phyloP scores from a whole-genome alignment of 2,888 invertebrate species.

The Tachystola acroxantha region DNA sequence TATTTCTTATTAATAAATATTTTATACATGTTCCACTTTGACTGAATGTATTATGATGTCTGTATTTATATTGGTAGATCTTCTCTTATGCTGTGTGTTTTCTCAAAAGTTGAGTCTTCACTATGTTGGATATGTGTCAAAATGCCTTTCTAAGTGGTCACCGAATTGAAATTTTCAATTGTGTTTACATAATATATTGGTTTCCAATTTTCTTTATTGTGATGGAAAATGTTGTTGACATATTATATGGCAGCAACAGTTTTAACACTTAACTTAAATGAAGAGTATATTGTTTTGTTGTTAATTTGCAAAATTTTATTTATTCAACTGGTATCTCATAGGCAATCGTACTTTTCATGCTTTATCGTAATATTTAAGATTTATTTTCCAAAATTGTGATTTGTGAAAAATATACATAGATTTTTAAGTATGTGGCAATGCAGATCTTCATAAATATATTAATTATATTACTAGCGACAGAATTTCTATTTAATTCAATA shows the following conservation, averaged over 20 bases:
- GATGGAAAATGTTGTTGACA: conserved; percentile 76
- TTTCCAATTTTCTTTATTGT: conserved; percentile 65
- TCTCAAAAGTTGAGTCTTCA: conserved; percentile 63
- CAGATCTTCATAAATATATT: conserved; percentile 72
- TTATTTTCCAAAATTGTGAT: conserved; percentile 62
- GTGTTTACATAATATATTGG: conserved; percentile 52
- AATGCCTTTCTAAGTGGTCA: conserved; percentile 75
- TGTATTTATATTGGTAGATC: conserved; percentile 73
- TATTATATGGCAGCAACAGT: conserved; percentile 72
- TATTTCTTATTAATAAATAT: conserved; percentile 78
- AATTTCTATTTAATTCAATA: conserved; percentile 64
- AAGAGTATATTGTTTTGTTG: conserved; percentile 69
- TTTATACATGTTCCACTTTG: conserved; percentile 76
- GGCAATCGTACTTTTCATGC: conserved; percentile 63
- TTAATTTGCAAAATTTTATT: conserved; percentile 76
- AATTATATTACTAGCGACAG: conserved; percentile 58
- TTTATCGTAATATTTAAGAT: conserved; percentile 53
- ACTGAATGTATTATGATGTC: conserved; percentile 75
- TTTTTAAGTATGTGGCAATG: conserved; percentile 79
- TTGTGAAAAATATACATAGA: conserved; percentile 77
- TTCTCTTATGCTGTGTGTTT: conserved; percentile 59
- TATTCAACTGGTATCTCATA: conserved; percentile 65
- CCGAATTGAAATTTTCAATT: conserved; percentile 63
- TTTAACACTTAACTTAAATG: conserved; percentile 45
- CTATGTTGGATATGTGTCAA: conserved; percentile 78